phyloP scores from a whole-genome alignment of 2,888 invertebrate species.

The Andrena bicolor region DNA sequence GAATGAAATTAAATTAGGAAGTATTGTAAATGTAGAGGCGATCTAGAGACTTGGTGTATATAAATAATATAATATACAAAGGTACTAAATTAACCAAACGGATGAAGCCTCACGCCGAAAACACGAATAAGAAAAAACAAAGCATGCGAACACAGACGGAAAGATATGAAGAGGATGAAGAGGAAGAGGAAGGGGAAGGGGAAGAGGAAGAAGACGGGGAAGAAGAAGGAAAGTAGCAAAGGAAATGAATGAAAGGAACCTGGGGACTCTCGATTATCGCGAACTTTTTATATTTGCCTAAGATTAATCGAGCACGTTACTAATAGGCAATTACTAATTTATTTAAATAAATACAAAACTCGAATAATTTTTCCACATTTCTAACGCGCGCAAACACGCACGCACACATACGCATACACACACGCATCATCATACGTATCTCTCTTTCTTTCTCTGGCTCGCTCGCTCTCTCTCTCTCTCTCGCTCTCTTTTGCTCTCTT shows the following conservation, averaged over 20 bases:
- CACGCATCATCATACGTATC: slow-evolving; percentile 2
- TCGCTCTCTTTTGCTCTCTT: neutral
- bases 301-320: slow-evolving; percentile 75
- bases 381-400: slow-evolving; percentile 65
- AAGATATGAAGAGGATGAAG: neutral
- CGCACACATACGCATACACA: neutral
- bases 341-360: slow-evolving; percentile 76
- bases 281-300: slow-evolving; percentile 81
- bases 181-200: neutral
- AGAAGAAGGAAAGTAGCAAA: slow-evolving; percentile 6
- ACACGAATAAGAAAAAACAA: slow-evolving; percentile 40
- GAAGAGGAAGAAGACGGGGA: neutral
- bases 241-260: slow-evolving; percentile 10
- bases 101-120: slow-evolving; percentile 65
- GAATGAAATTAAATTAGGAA: slow-evolving; percentile 71
- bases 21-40: slow-evolving; percentile 71
- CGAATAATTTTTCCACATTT: slow-evolving; percentile 81
- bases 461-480: too few species aligned
- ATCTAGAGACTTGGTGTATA: slow-evolving; percentile 79
- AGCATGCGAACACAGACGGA: neutral
- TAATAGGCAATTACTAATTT: slow-evolving; percentile 80
- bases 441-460: neutral
- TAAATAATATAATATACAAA: slow-evolving; percentile 81
- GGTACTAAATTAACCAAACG: slow-evolving; percentile 80
- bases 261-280: slow-evolving; percentile 67